phyloP scores from a whole-genome alignment of 2,888 invertebrate genomes.

The Stenoptilia bipunctidactyla region DNA sequence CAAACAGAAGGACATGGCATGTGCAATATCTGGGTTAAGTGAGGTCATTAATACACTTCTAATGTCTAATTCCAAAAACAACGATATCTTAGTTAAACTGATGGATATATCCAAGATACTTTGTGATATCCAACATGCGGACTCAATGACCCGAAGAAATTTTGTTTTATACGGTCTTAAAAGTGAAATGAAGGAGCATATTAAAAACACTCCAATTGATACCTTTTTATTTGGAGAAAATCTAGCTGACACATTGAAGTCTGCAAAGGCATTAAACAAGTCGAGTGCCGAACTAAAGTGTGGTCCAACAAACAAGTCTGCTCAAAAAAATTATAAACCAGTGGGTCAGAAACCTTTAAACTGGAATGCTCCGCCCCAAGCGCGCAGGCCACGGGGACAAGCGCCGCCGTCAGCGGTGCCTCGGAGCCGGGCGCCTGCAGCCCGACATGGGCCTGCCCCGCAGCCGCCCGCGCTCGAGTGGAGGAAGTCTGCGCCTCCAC shows the following conservation, averaged over 20 bases:
- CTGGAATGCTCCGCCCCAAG: conserved; percentile 7
- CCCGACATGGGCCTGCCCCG: not conserved
- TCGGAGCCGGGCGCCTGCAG: conserved; percentile 2
- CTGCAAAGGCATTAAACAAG: conserved; percentile 12
- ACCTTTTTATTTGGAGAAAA: conserved; percentile 11
- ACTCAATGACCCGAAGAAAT: conserved; percentile 8
- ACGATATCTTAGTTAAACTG: conserved; percentile 1
- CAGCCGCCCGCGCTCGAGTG: conserved; percentile 3
- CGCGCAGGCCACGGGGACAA: conserved; percentile 4
- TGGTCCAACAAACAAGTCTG: not conserved
- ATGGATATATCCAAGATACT: conserved; percentile 6
- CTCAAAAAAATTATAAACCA: not conserved
- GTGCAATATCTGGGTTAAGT: too few relatives aligned
- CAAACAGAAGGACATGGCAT: conserved; percentile 8
- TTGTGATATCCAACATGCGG: conserved; percentile 9
- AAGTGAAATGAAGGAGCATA: conserved; percentile 15
- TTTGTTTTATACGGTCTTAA: conserved; percentile 9
- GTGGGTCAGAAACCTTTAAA: conserved; percentile 9
- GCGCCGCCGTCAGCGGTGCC: conserved; percentile 3
- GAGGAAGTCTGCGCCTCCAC: not conserved
- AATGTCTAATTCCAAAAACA: not conserved
- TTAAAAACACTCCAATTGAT: conserved; percentile 11
- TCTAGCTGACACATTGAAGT: conserved; percentile 11
- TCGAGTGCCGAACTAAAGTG: conserved; percentile 10
- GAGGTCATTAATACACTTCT: not conserved